Base-by-base conservation (phyloP, 2,888 invertebrate species). In the Ceraclea dissimilis region DNA sequence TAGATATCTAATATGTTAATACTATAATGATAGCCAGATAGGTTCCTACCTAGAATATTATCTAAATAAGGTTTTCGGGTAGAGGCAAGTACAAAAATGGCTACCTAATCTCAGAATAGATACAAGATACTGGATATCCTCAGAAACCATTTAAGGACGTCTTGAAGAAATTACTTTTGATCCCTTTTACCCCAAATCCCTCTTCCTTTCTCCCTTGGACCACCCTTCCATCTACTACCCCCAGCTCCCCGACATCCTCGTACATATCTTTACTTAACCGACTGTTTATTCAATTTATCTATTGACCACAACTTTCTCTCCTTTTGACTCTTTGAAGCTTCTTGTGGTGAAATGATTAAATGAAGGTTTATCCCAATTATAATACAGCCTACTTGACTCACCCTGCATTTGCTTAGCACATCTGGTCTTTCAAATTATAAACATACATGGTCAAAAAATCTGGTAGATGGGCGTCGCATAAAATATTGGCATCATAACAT, bases 241-340 rank as follows among this genome's bases (percentile, higher is more conserved):
- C 39, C 47, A 47, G 11, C 20, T 13, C 47, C 18, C 47, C 13
- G 39, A 10, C 47, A 20, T 19, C 47, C 18, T 17, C 19, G 4
- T 47, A 16, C 39, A 16, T 13, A 16, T 13, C 39, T 39, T 13
- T 13, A 39, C 39, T n/a, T 13, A 31, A n/a, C 39, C 39, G n/a
- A n/a, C n/a, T 39, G 39, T 47, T 47, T 48, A 54, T 54, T 54
- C 54, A 54, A 54, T 54, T 54, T 54, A 54, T 54, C 54, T 54
- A 34, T 21, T 49, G 34, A 49, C 49, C 54, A 33, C 39, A 49
- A 39, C n/a, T 13, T 39, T 16, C 39, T 39, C 39, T 39, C 39
- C 39, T 39, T 39, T 39, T 39, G 39, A 39, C 39, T 39, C 39
- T 39, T 39, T 39, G n/a, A 39, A 39, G 39, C 39, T 39, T 16